Base-by-base conservation (phyloP, 2,113 vertebrate genomes). In the Equus quagga region DNA sequence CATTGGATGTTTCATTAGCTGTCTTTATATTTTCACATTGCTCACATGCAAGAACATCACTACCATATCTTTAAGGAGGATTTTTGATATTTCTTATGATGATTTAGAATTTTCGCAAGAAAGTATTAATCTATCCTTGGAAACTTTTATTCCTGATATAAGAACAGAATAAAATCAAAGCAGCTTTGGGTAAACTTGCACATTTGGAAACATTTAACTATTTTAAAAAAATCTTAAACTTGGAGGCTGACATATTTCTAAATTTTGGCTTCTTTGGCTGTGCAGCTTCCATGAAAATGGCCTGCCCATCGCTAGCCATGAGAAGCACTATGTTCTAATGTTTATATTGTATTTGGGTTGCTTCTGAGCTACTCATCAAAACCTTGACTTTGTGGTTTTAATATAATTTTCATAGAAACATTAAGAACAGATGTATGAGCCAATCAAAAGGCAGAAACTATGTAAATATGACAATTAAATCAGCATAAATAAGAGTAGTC, bases 201-300 rank as follows among this genome's bases (percentile, higher is more conserved):
- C 69, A 97, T 96, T 97, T 97, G 91, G 96, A 96, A 97, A 10
- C 54, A 97, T 26, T 98, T 97, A 97, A 26, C 72, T 86, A 83
- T 73, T 76, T 11, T 11, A 36, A 41, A 87, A 94, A 69, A 87
- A 67, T 80, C 51, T 76, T 91, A 94, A 96, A 91, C 85, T 86
- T 86, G 36, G 81, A 95, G 17, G 46, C 33, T 94, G 67, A 79
- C 56, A 14, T 80, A 94, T 28, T 88, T 78, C 62, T 97, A 75
- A 95, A 41, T 86, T 96, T 86, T 85, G 54, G 21, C 67, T 91
- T 80, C 65, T 91, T 89, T 87, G 79, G 54, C 78, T 94, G 23
- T 93, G 31, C n/a, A 89, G 56, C 21, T n/a, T 79, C 23, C 18
- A 36, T 96, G 73, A 79, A 93, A 96, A 72, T 23, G 36, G 23